Evolutionary conservation across 2,113 vertebrate genomes (phyloP).

Genomic region (Sitta europaea): DNA sequence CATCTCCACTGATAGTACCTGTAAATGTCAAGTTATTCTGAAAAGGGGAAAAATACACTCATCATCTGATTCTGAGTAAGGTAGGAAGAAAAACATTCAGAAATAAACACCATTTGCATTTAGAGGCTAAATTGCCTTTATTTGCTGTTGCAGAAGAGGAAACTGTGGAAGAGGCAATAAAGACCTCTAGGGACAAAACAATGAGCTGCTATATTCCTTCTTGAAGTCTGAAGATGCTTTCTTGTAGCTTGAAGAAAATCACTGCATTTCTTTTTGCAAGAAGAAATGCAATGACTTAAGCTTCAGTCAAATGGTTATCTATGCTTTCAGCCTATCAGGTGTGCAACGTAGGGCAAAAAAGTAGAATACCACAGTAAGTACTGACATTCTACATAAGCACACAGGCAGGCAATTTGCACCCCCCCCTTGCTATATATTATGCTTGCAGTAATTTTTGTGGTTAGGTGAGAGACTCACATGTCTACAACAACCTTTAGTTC

Average conservation of each 20-base stretch:
- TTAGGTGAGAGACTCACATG: background rate
- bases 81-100: conserved; percentile 21
- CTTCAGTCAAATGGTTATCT: background rate
- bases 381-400: background rate
- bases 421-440: background rate
- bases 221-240: background rate
- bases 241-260: background rate
- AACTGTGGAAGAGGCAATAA: background rate
- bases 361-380: background rate
- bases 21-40: conserved; percentile 99
- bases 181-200: background rate
- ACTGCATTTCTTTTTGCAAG: background rate
- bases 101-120: background rate
- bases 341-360: background rate
- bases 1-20: conserved; percentile 99
- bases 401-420: background rate
- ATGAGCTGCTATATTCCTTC: background rate
- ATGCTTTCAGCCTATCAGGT: background rate
- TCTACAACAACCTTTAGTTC: background rate
- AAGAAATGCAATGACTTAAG: background rate
- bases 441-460: background rate
- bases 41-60: conserved; percentile 77
- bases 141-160: background rate
- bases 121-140: background rate
- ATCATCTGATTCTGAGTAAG: conserved; percentile 59